These are phyloP conservation scores for Chrysemys picta DNA, from an alignment of 2,113 vertebrate species.

Conservation along the genomic window DNA sequence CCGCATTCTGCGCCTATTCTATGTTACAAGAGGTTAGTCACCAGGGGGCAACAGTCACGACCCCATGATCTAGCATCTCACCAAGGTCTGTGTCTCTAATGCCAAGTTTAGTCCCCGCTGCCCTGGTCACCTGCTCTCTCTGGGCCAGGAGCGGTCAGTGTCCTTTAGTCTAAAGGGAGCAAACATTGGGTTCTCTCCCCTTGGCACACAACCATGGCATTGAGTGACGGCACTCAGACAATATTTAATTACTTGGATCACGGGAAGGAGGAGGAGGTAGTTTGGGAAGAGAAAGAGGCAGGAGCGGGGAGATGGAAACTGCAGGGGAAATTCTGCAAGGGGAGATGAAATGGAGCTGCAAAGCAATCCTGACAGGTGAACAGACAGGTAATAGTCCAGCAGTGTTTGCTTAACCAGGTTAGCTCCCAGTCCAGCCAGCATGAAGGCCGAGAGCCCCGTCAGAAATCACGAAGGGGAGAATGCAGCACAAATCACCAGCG, in stretches of 20 bases:
- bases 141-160: slow-evolving; percentile 33
- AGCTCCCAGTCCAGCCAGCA: slow-evolving; percentile 14
- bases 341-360: slow-evolving; percentile 73
- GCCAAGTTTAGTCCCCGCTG: background rate
- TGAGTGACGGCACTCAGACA: slow-evolving; percentile 71
- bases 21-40: background rate
- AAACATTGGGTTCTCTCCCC: slow-evolving; percentile 73
- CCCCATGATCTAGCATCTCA: background rate
- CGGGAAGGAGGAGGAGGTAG: slow-evolving; percentile 34
- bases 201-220: slow-evolving; percentile 76
- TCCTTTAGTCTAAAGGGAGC: slow-evolving; percentile 69
- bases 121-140: background rate
- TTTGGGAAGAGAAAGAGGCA: background rate
- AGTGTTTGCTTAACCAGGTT: slow-evolving; percentile 72
- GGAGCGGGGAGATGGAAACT: slow-evolving; percentile 48
- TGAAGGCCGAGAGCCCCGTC: rapidly evolving
- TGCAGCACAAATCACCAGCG: background rate
- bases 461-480: background rate
- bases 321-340: slow-evolving; percentile 83
- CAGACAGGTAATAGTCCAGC: slow-evolving; percentile 77
- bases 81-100: background rate
- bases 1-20: too few relatives aligned
- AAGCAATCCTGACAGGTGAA: slow-evolving; percentile 71
- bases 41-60: background rate
- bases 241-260: slow-evolving; percentile 78